phyloP scores from a whole-genome alignment of 2,113 vertebrate species.

The Scomber scombrus region DNA sequence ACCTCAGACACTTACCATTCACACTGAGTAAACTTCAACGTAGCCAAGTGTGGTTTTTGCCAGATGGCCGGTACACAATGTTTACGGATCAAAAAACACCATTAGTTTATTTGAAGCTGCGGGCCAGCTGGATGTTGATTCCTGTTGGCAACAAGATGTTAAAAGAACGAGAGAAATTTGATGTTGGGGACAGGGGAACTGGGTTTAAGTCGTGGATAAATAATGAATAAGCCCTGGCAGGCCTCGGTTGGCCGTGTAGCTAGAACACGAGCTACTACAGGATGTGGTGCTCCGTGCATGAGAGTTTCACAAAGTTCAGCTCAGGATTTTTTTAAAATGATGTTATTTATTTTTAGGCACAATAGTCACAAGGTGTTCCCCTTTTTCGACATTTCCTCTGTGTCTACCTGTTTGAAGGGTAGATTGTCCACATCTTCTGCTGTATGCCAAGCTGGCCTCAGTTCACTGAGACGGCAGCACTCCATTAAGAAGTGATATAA shows the following conservation, averaged over 20 bases:
- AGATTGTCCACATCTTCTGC: slow-evolving; percentile 34
- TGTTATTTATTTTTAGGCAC: background rate
- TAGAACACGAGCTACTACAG: slow-evolving; percentile 40
- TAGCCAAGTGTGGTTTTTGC: slow-evolving; percentile 50
- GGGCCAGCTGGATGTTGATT: slow-evolving; percentile 58
- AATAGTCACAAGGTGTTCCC: slow-evolving; percentile 6
- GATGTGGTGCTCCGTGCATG: background rate
- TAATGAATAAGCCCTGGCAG: slow-evolving; percentile 45
- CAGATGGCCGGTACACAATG: slow-evolving; percentile 62
- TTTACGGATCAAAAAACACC: slow-evolving; percentile 65
- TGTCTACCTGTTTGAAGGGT: slow-evolving; percentile 9
- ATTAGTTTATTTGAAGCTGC: slow-evolving; percentile 64
- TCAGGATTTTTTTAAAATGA: background rate
- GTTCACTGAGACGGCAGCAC: slow-evolving; percentile 38
- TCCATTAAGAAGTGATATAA: slow-evolving; percentile 60
- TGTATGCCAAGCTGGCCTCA: slow-evolving; percentile 37
- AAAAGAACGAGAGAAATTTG: slow-evolving; percentile 44
- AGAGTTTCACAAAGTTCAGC: slow-evolving; percentile 33
- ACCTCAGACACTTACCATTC: slow-evolving; percentile 39
- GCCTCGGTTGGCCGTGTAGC: slow-evolving; percentile 6
- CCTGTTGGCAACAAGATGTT: slow-evolving; percentile 59
- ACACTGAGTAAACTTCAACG: slow-evolving; percentile 46
- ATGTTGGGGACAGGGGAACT: slow-evolving; percentile 36
- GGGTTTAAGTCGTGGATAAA: slow-evolving; percentile 51
- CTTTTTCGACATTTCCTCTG: slow-evolving; percentile 7